These are phyloP conservation scores for Drosophila antonietae DNA, from an alignment of 2,888 invertebrate species.

Conservation along the genomic window DNA sequence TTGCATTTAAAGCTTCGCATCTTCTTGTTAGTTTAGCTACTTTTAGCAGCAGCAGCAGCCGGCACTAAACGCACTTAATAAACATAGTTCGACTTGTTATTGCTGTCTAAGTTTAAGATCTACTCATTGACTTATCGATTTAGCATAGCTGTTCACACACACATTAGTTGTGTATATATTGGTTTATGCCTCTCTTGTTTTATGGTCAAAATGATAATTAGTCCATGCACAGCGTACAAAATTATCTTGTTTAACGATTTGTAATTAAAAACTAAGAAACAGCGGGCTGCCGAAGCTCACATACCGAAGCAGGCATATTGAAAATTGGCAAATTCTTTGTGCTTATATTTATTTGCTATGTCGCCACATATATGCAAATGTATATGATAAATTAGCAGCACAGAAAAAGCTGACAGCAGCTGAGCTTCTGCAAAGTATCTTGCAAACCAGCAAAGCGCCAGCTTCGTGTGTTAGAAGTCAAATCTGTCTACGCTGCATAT, in stretches of 20 bases:
- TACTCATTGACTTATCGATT: conserved; percentile 5
- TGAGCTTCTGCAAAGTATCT: background rate
- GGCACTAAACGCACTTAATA: conserved; percentile 23
- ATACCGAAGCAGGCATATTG: conserved; percentile 11
- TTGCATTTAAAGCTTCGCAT: conserved; percentile 11
- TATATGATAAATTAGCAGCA: conserved; percentile 4
- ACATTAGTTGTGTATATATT: background rate
- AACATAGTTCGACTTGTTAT: conserved; percentile 11
- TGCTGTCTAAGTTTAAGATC: conserved; percentile 11
- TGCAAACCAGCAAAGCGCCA: background rate
- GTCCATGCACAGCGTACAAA: background rate
- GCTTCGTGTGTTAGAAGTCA: background rate
- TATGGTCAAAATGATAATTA: background rate
- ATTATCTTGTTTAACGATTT: background rate
- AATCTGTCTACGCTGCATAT: conserved; percentile 2
- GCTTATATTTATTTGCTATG: background rate
- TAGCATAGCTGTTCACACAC: conserved; percentile 12
- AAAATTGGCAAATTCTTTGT: background rate
- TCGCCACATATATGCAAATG: background rate
- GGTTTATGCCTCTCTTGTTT: background rate
- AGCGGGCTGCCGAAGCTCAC: background rate
- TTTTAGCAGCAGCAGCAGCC: conserved; percentile 23
- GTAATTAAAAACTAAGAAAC: background rate
- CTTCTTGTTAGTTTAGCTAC: conserved; percentile 23
- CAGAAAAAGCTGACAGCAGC: conserved; percentile 3